These are phyloP conservation scores for Lepidostoma basale DNA, from an alignment of 1,140 invertebrate genomes.

Conservation along the genomic window DNA sequence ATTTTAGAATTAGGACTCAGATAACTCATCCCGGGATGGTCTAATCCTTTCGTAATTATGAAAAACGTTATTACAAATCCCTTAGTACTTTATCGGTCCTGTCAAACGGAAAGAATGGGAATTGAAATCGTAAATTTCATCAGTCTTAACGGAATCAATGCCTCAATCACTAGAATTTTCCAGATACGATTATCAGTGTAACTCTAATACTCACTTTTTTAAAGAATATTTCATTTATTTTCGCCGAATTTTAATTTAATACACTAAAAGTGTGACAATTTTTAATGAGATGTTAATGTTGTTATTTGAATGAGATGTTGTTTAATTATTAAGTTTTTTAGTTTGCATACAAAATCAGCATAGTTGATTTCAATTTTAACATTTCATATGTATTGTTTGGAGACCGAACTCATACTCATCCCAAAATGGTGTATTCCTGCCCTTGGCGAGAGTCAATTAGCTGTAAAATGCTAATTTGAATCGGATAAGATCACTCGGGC, in stretches of 20 bases:
- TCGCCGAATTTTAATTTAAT: too few species aligned
- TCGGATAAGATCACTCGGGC: slow-evolving; percentile 34
- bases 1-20: not conserved
- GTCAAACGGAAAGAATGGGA: not conserved
- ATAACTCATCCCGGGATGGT: not conserved
- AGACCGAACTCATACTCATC: too few species aligned
- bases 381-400: too few species aligned
- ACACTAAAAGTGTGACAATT: too few species aligned
- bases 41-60: slow-evolving; percentile 4
- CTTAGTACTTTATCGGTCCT: not conserved
- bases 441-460: slow-evolving; percentile 38
- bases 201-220: not conserved
- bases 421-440: slow-evolving; percentile 7
- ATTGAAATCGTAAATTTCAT: not conserved
- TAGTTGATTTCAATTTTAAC: too few species aligned
- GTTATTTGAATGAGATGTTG: too few species aligned
- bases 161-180: not conserved
- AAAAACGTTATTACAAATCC: not conserved
- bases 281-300: too few species aligned
- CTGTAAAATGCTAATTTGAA: slow-evolving; percentile 42
- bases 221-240: too few species aligned
- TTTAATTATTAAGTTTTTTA: too few species aligned
- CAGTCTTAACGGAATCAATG: too few species aligned
- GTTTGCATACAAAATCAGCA: too few species aligned
- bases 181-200: not conserved